Base-by-base conservation (phyloP, 2,113 vertebrate species). In the Spermophilus dauricus region DNA sequence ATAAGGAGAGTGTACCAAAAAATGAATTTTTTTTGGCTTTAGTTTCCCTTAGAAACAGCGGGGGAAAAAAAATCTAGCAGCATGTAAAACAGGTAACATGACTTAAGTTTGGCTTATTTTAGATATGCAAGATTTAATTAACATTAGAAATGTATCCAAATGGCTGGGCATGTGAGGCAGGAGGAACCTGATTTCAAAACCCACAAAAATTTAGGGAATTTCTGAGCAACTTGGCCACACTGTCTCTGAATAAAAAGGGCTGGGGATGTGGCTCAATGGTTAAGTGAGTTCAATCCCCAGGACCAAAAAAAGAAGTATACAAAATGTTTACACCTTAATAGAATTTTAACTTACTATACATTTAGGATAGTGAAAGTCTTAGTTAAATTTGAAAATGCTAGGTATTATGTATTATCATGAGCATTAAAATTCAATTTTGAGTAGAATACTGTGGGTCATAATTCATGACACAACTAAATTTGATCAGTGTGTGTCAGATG, bases 281-380 rank as follows among this genome's bases (percentile, higher is more conserved):
- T 24, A 58, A 58, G 56, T 58, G 56, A 2, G 56, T 58, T 58
- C 56, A 58, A 8, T 58, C 56, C 20, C 56, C 56, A 22, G 20
- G 8, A 22, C 20, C 56, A 7, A 58, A 58, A 22, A 58, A 58
- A 24, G 51, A 83, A 61, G 76, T 42, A 63, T 83, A 24, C 39
- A 67, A 48, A 85, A 51, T 51, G 20, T 51, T 20, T 85, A 86
- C 2, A 53, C 32, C 4, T 75, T 87, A 87, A 39, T 92, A 82
- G 65, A 89, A 85, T 48, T 45, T 16, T 69, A 28, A 69, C 28
- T 89, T 84, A 93, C 42, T 84, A 39, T 7, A 48, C 4, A 20
- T 86, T 92, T 91, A 88, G 48, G 39, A 42, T 76, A 63, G 37
- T 82, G 30, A 69, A 91, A 82, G 56, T 96, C 65, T 95, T n/a